Base-by-base conservation (phyloP, 2,797 vertebrate genomes). In the Enteromius unitaeniatus region DNA sequence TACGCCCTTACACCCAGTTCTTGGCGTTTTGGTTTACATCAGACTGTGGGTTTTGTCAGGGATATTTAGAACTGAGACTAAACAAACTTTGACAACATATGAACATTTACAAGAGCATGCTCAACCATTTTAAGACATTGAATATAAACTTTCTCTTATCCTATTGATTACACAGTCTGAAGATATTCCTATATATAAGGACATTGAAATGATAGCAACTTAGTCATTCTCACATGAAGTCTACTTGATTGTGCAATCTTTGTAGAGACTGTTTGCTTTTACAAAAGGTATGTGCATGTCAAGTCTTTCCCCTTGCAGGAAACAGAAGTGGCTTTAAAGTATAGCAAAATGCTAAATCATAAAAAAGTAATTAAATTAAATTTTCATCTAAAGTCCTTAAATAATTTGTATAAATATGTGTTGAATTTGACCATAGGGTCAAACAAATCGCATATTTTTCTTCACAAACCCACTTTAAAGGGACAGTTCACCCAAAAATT, bases 231-330 rank as follows among this genome's bases (percentile, higher is more conserved):
- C 13, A 72, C 17, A 58, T 51, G 8, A 28, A 42, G 10, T 73
- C 9, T 3, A 70, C 34, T 70, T 58, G 7, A 6, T 76, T 58
- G 7, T 1, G 31, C 14, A 47, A 31, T 19, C 1, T n/a, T 75
- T 45, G 40, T 45, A 45, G 2, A 47, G 13, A 60, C 15, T 21
- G 45, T 26, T 31, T 28, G 17, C 47, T 73, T 73, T 73, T 51
- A 58, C 0, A 45, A 0, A 60, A 45, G 15, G n/a, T 69, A 6
- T 1, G 0, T 45, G 13, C 9, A 19, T 11, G 5, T 42, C 34
- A 55, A 40, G 19, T 26, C 15, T 58, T 79, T 58, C 11, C 45
- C 78, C 17, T 80, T n/a, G 19, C n/a, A 80, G 34, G 13, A 80
- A 72, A 42, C 4, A 62, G 7, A 72, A 34, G 53, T 72, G 51